A percentile compares a stretch with the other conserved stretches of the same genome.
These are phyloP conservation scores for Pseudochaenichthys georgianus DNA, from an alignment of 2,797 vertebrate genomes.

Conservation along the genomic window DNA sequence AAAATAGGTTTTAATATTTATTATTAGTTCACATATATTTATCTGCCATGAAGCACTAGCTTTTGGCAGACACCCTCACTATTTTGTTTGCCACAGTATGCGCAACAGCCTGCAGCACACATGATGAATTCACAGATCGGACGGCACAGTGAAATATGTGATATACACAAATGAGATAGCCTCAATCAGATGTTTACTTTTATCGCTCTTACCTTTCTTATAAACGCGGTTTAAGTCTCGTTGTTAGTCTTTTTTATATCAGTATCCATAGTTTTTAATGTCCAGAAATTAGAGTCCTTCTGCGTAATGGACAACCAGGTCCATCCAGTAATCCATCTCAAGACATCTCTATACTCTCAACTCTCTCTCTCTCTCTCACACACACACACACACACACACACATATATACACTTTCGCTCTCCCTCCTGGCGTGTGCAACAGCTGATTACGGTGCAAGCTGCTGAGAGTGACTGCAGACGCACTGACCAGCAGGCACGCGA, in stretches of 20 bases:
- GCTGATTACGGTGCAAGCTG: conserved; percentile 9
- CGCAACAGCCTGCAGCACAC: conserved; percentile 10
- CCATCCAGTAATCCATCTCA: conserved; percentile 53
- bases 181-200: not conserved
- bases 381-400: too few relatives aligned
- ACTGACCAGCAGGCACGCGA: conserved; percentile 23
- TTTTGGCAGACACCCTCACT: not conserved
- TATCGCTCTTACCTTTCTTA: conserved; percentile 53
- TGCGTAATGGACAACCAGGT: conserved; percentile 48
- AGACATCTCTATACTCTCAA: conserved; percentile 24
- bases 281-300: conserved; percentile 32
- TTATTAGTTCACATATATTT: not conserved
- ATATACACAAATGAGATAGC: not conserved
- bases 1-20: not conserved
- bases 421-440: conserved; percentile 54
- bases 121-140: not conserved
- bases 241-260: conserved; percentile 18
- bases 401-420: not conserved
- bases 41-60: not conserved
- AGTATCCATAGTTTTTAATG: conserved; percentile 39
- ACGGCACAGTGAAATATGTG: not conserved
- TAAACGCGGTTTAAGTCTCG: not conserved
- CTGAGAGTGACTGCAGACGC: conserved; percentile 23
- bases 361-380: not conserved
- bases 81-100: not conserved